These are phyloP conservation scores for Dermochelys coriacea DNA, from an alignment of 2,797 vertebrate species.

Conservation along the genomic window DNA sequence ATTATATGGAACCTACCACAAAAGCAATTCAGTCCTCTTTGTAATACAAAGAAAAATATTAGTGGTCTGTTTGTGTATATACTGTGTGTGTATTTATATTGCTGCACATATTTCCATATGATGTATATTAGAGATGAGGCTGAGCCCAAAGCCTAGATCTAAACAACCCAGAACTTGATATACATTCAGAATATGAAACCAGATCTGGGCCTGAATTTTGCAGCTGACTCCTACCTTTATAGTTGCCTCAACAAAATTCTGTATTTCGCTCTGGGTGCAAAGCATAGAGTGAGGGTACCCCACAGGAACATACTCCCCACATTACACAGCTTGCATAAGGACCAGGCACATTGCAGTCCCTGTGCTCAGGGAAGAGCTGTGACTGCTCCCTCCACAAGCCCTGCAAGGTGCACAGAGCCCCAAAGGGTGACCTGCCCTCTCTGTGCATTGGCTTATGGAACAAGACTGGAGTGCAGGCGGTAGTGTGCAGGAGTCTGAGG, in stretches of 20 bases:
- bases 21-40: rapidly evolving
- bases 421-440: background rate
- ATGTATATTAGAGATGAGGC: background rate
- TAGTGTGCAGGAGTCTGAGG: background rate
- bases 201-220: slow-evolving; percentile 11
- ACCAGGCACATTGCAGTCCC: background rate
- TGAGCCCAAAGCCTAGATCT: background rate
- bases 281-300: background rate
- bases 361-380: background rate
- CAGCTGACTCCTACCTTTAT: slow-evolving; percentile 33
- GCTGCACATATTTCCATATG: background rate
- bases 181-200: slow-evolving; percentile 15
- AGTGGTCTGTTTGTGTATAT: background rate
- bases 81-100: background rate
- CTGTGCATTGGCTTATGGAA: background rate
- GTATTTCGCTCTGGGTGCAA: background rate
- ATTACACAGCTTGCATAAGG: rapidly evolving
- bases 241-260: slow-evolving; percentile 39
- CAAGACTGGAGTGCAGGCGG: background rate
- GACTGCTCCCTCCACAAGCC: background rate
- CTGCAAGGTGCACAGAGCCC: background rate
- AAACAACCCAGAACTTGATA: background rate
- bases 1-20: rapidly evolving
- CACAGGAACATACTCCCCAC: background rate
- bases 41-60: background rate